phyloP scores from a whole-genome alignment of 1,140 invertebrate species.

The Dendroctonus ponderosae region DNA sequence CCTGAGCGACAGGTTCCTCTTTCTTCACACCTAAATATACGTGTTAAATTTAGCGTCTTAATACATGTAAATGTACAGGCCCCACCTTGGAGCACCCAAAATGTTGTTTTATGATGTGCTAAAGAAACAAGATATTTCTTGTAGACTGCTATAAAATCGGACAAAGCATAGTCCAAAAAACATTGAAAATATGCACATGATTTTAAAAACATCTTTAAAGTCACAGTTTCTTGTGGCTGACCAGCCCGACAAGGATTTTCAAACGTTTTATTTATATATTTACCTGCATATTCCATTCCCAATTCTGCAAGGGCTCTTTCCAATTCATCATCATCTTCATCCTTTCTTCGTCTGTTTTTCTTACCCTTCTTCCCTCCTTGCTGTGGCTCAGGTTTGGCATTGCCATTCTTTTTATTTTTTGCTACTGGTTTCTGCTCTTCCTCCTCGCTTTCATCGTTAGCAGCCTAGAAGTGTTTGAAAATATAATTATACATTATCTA shows the following conservation, averaged over 20 bases:
- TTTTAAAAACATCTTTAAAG: not conserved
- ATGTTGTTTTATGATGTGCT: no score
- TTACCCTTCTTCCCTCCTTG: constrained; percentile 63
- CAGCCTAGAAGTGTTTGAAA: constrained; percentile 35
- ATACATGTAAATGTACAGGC: not conserved
- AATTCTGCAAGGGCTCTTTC: constrained; percentile 81
- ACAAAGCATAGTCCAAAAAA: not conserved
- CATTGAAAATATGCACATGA: not conserved
- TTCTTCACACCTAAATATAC: constrained; percentile 30
- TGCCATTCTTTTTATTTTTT: constrained; percentile 56
- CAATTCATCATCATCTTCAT: constrained; percentile 80
- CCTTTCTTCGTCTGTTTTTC: constrained; percentile 69
- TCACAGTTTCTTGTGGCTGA: no score
- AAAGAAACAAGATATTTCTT: no score
- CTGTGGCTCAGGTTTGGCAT: constrained; percentile 57
- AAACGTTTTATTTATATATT: constrained; percentile 47
- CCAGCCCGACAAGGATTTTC: no score
- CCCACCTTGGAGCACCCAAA: no score
- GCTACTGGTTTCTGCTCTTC: constrained; percentile 55
- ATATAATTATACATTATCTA: not conserved
- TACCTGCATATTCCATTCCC: constrained; percentile 68
- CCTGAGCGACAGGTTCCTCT: constrained; percentile 36
- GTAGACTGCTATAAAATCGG: no score
- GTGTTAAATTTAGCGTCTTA: not conserved
- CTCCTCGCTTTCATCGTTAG: constrained; percentile 51